Evolutionary conservation across 2,113 vertebrate genomes (phyloP).

Genomic region (Pan paniscus): DNA sequence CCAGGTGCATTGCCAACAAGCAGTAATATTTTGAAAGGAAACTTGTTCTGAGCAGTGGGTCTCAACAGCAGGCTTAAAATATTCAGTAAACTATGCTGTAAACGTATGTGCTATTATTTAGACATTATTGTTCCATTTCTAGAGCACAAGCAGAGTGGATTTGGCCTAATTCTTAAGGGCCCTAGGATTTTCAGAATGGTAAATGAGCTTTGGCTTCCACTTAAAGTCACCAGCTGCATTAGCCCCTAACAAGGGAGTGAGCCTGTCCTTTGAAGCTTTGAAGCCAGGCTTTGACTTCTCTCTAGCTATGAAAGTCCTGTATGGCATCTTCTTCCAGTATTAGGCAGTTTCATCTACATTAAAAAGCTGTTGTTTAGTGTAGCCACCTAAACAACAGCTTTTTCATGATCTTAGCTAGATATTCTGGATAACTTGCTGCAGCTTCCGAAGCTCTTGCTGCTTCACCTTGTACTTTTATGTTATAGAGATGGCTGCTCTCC

Average conservation of each 20-base stretch:
- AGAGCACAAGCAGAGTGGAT: neutral
- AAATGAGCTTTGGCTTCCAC: neutral
- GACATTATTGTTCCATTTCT: neutral
- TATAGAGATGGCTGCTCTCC: neutral
- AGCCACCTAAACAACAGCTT: neutral
- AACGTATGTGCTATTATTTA: neutral
- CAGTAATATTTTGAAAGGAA: neutral
- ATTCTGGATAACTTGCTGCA: neutral
- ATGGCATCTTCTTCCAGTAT: neutral
- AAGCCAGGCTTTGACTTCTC: neutral
- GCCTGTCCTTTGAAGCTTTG: neutral
- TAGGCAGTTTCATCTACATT: neutral
- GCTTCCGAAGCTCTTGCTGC: neutral
- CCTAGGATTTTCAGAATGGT: neutral
- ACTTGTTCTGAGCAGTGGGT: neutral
- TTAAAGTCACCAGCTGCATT: neutral
- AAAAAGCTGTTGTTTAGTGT: neutral
- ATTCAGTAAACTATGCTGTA: neutral
- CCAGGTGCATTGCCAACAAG: neutral
- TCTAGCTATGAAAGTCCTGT: neutral
- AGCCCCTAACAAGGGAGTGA: neutral
- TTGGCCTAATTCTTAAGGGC: neutral
- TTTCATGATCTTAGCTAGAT: neutral
- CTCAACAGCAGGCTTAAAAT: neutral
- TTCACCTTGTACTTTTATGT: neutral